Evolutionary conservation across 2,113 vertebrate genomes (phyloP).

Genomic region (Copsychus sechellarum): DNA sequence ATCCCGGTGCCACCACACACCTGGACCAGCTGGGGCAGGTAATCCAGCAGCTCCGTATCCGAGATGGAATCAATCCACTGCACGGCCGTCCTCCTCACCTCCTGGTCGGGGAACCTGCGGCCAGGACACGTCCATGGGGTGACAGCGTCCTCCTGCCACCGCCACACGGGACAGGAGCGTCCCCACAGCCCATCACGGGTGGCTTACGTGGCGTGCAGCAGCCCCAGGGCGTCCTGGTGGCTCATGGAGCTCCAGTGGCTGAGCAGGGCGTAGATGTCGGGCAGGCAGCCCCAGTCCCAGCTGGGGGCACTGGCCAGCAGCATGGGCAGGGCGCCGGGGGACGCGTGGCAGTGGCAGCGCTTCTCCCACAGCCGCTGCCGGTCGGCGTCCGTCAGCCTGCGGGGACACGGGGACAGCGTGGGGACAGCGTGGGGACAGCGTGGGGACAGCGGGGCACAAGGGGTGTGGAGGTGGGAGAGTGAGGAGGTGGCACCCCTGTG

Average conservation of each 20-base stretch:
- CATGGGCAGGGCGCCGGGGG: slow-evolving; percentile 86
- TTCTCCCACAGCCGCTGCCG: slow-evolving; percentile 91
- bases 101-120: slow-evolving; percentile 92
- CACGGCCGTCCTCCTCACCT: slow-evolving; percentile 90
- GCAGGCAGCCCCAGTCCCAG: slow-evolving; percentile 96
- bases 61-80: slow-evolving; percentile 96
- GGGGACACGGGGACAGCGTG: background rate
- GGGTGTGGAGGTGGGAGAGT: background rate
- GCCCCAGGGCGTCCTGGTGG: slow-evolving; percentile 91
- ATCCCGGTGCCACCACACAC: slow-evolving; percentile 41
- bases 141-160: background rate
- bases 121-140: fast-evolving
- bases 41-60: slow-evolving; percentile 90
- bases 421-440: no score
- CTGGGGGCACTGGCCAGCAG: slow-evolving; percentile 93
- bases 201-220: slow-evolving; percentile 91
- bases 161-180: fast-evolving
- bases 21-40: slow-evolving; percentile 96
- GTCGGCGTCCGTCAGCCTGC: slow-evolving; percentile 84
- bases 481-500: no score
- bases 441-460: background rate
- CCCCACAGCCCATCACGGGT: fast-evolving
- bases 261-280: slow-evolving; percentile 92
- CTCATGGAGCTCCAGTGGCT: slow-evolving; percentile 89
- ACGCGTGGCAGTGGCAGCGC: slow-evolving; percentile 85